A percentile compares a stretch with the other conserved stretches of the same genome.
Conservation (phyloP, 2,888 invertebrate genomes). For the Andricus quercusramuli region DNA sequence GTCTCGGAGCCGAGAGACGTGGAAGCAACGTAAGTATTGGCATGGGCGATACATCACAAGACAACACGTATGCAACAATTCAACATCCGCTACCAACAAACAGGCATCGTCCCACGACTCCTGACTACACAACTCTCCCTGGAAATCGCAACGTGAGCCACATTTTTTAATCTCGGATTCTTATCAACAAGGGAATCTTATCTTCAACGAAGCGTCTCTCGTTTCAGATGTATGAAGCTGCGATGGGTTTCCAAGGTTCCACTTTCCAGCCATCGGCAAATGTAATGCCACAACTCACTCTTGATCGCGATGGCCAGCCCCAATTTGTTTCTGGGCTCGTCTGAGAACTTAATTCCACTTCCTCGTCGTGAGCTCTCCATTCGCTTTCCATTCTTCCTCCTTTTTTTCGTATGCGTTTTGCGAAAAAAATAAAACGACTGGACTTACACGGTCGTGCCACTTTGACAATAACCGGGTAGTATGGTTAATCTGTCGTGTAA, state of each 20-base stretch:
- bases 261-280: conserved; percentile 78
- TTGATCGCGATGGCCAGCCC: conserved; percentile 81
- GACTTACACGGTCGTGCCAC: conserved; percentile 70
- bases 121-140: conserved; percentile 79
- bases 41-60: conserved; percentile 78
- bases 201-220: conserved; percentile 41
- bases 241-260: conserved; percentile 83
- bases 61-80: conserved; percentile 91
- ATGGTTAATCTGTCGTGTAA: conserved; percentile 51
- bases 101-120: conserved; percentile 76
- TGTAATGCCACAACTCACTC: conserved; percentile 79
- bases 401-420: conserved; percentile 48
- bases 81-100: conserved; percentile 82
- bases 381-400: conserved; percentile 48
- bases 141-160: conserved; percentile 80
- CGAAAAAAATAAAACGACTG: conserved; percentile 48
- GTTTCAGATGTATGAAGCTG: conserved; percentile 82
- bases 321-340: conserved; percentile 83
- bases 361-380: conserved; percentile 58
- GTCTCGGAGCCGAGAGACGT: conserved; percentile 80
- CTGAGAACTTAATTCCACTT: conserved; percentile 70
- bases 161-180: conserved; percentile 15
- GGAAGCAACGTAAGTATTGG: conserved; percentile 79
- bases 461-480: conserved; percentile 76
- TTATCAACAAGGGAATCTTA: background rate